phyloP scores from a whole-genome alignment of 53 echinoderm and acorn worm species.

The Holothuria leucospilota region DNA sequence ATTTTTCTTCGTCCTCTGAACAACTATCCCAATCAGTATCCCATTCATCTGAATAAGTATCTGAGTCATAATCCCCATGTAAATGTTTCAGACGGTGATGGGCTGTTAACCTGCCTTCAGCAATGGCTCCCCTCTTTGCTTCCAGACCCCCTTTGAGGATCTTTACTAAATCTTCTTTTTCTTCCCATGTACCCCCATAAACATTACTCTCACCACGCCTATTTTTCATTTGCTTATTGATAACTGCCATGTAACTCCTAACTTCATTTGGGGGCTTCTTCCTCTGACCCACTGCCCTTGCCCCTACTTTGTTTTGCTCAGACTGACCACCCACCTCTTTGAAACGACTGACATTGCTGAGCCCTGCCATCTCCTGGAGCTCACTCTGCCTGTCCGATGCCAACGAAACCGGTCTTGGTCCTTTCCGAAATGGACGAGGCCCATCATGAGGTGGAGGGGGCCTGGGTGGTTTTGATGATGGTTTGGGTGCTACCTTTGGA shows the following conservation, averaged over 20 bases:
- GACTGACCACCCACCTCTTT: conserved; percentile 46
- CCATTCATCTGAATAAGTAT: conserved; percentile 46
- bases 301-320: too few species aligned
- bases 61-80: conserved; percentile 2
- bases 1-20: conserved; percentile 13
- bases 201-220: conserved; percentile 31
- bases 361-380: conserved; percentile 38
- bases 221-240: conserved; percentile 45
- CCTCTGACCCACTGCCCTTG: conserved; percentile 4
- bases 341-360: conserved; percentile 41
- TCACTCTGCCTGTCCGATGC: conserved; percentile 31
- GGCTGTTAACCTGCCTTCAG: not conserved
- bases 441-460: not conserved
- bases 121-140: not conserved
- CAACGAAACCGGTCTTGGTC: conserved; percentile 21
- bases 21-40: conserved; percentile 48
- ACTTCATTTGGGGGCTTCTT: conserved; percentile 17
- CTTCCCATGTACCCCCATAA: not conserved
- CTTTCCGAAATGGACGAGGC: not conserved
- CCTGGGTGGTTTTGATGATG: not conserved
- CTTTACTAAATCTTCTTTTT: conserved; percentile 1
- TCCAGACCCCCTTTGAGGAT: conserved; percentile 11
- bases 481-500: conserved; percentile 41
- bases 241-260: conserved; percentile 25
- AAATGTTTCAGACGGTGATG: not conserved